Base-by-base conservation (phyloP, 2,113 vertebrate species). In the Boleophthalmus pectinirostris region DNA sequence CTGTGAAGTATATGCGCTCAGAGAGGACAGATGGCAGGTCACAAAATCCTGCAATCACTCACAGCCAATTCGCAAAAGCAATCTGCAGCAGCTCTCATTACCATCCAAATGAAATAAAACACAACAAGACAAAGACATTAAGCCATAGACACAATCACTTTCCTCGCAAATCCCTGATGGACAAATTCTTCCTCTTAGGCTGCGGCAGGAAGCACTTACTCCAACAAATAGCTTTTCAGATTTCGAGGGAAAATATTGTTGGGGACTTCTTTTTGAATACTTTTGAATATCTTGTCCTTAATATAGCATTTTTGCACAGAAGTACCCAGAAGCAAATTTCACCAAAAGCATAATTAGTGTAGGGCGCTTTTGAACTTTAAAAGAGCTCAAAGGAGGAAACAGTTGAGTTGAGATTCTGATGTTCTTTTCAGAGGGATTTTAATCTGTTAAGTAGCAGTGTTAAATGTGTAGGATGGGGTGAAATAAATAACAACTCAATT, bases 21-120 rank as follows among this genome's bases (percentile, higher is more conserved):
- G 35, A 64, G 33, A 64, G 61, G 61, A 64, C 61, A 64, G 61
- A 64, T 64, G 61, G 61, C 61, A 64, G 61, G 61, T 64, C 61
- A 64, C 61, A 64, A 64, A 64, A 64, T 64, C 61, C 61, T 12
- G 61, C 61, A 64, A 64, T 64, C 61, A 64, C 61, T 64, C 61
- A 64, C 61, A 64, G 61, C 61, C 61, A 64, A 64, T 64, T 64
- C 61, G 33, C 29, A 64, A 64, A 64, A 64, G 61, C 65, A 66
- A 66, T 66, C 65, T 66, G 65, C 65, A 66, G 29, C 67, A 72
- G 65, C 46, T 71, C 20, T 69, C 16, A 7, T 66, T 68, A 33
- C 73, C 78, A 60, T 63, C 21, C 61, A 25, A 23, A 72, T 58
- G 38, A 66, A 77, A 79, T 18, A 70, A 75, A 75, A 23, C 12